These are phyloP conservation scores for Zaprionus vittiger DNA, from an alignment of 1,140 invertebrate genomes.

Conservation along the genomic window DNA sequence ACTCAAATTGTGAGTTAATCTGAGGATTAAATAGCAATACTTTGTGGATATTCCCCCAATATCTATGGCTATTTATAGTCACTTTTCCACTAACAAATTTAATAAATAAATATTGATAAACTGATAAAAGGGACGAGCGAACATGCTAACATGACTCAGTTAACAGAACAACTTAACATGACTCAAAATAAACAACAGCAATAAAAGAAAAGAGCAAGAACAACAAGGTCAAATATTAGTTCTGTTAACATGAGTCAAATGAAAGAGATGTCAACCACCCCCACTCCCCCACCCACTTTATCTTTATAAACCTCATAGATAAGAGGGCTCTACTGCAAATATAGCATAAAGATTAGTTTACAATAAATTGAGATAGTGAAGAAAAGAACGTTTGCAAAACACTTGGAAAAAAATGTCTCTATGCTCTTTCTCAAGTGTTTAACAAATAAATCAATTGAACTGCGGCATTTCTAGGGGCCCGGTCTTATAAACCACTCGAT, in stretches of 20 bases:
- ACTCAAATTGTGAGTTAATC: slow-evolving; percentile 29
- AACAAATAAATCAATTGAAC: slow-evolving; percentile 35
- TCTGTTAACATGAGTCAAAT: not conserved
- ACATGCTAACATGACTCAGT: too few relatives aligned
- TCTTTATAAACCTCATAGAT: not conserved
- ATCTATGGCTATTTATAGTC: not conserved
- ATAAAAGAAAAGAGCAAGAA: too few relatives aligned
- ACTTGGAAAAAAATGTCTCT: not conserved
- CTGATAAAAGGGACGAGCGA: too few relatives aligned
- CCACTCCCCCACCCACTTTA: not conserved
- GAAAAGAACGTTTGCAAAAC: not conserved
- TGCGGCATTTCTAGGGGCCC: not conserved
- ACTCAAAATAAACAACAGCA: not conserved
- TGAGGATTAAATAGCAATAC: not conserved
- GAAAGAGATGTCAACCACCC: not conserved
- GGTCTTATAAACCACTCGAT: slow-evolving; percentile 4
- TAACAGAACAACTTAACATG: not conserved
- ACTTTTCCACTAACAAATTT: not conserved
- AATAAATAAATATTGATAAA: not conserved
- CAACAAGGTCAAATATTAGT: not conserved
- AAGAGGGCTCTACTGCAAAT: not conserved
- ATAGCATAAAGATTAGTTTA: not conserved
- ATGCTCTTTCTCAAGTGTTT: not conserved
- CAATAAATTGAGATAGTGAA: slow-evolving; percentile 17
- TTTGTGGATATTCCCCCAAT: not conserved